Percentiles rank a stretch among this genome's conserved stretches.
Evolutionary conservation across 2,888 invertebrate species (phyloP).

Genomic region (Agrochola macilenta): DNA sequence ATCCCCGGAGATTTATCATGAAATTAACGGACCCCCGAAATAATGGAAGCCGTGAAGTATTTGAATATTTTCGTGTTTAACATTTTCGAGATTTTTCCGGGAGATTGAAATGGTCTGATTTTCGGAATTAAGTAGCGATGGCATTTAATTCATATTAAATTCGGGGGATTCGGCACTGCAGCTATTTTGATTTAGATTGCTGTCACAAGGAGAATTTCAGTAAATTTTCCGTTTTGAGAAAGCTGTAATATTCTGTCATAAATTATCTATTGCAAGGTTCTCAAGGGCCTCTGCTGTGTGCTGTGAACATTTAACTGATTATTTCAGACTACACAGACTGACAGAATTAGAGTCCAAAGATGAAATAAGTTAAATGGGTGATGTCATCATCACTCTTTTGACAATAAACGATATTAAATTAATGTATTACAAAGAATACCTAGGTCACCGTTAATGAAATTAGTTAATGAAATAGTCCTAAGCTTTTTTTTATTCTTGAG

Average conservation of each 20-base stretch:
- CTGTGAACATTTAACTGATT: neutral
- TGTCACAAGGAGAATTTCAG: neutral
- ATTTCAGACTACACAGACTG: neutral
- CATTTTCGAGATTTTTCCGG: conserved; percentile 56
- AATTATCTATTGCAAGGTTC: too few relatives aligned
- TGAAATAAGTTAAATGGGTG: neutral
- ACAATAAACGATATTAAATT: too few relatives aligned
- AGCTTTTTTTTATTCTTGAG: neutral
- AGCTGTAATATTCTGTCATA: too few relatives aligned
- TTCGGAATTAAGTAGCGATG: conserved; percentile 21
- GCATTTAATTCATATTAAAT: conserved; percentile 24
- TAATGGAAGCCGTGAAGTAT: conserved; percentile 64
- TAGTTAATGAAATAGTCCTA: too few relatives aligned
- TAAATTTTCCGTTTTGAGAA: too few relatives aligned
- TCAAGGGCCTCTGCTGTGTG: neutral
- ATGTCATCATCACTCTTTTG: neutral
- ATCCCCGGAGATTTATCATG: conserved; percentile 73
- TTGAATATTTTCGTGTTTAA: conserved; percentile 67
- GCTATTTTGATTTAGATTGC: neutral
- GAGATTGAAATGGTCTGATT: conserved; percentile 41
- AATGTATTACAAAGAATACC: too few relatives aligned
- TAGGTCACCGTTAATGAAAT: too few relatives aligned
- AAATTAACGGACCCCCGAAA: conserved; percentile 73
- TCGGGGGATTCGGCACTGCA: neutral
- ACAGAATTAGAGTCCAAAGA: neutral